Percentiles rank a stretch among this genome's conserved stretches.
phyloP scores from a whole-genome alignment of 2,113 vertebrate genomes.

The Callopanchax toddi region DNA sequence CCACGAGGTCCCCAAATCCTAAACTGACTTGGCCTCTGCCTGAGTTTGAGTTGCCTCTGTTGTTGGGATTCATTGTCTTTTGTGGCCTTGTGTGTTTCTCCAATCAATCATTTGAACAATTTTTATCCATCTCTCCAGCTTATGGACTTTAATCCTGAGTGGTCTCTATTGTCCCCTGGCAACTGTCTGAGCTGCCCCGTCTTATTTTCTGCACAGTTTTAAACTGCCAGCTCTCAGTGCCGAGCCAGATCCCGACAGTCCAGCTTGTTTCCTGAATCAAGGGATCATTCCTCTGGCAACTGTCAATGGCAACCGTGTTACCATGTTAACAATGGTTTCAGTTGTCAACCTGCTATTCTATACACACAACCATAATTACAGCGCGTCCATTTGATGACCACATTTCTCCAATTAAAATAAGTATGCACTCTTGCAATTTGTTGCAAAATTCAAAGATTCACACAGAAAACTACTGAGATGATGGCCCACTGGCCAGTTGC shows the following conservation, averaged over 20 bases:
- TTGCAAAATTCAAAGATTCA: slow-evolving; percentile 6
- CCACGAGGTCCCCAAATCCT: not conserved
- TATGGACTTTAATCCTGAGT: slow-evolving; percentile 34
- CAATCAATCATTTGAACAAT: slow-evolving; percentile 51
- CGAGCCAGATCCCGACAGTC: slow-evolving; percentile 30
- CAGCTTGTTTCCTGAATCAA: slow-evolving; percentile 45
- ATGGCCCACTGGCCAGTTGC: not conserved
- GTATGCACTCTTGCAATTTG: not conserved
- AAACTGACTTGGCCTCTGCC: slow-evolving; percentile 8
- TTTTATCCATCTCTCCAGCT: slow-evolving; percentile 25
- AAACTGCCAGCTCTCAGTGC: slow-evolving; percentile 36
- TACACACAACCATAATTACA: slow-evolving; percentile 13
- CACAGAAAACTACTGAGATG: not conserved
- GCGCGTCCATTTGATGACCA: slow-evolving; percentile 6
- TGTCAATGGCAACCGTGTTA: slow-evolving; percentile 19
- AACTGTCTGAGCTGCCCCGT: slow-evolving; percentile 35
- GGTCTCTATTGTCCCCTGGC: slow-evolving; percentile 36
- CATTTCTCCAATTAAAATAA: slow-evolving; percentile 5
- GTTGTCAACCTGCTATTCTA: slow-evolving; percentile 23
- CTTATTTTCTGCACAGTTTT: slow-evolving; percentile 24
- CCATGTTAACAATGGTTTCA: slow-evolving; percentile 31
- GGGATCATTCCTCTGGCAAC: slow-evolving; percentile 56
- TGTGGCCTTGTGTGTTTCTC: slow-evolving; percentile 36
- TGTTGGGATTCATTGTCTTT: slow-evolving; percentile 36
- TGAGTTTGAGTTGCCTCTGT: slow-evolving; percentile 19